These are phyloP conservation scores for Syngnathus typhle DNA, from an alignment of 2,113 vertebrate genomes.

Conservation along the genomic window DNA sequence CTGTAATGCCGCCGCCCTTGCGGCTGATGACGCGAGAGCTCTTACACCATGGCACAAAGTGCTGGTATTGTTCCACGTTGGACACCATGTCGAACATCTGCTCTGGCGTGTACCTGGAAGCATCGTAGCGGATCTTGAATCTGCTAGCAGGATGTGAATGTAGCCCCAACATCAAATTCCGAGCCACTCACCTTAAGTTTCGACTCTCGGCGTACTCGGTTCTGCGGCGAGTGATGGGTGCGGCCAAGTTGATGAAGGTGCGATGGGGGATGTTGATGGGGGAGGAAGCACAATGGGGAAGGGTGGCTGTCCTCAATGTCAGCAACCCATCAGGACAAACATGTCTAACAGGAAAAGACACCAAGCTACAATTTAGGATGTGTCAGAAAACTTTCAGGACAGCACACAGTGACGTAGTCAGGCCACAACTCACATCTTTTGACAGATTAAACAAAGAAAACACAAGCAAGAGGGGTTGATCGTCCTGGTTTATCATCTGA, in stretches of 20 bases:
- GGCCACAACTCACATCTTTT: not conserved
- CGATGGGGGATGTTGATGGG: conserved; percentile 17
- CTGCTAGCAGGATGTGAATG: no score
- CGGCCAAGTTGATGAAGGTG: conserved; percentile 65
- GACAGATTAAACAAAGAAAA: not conserved
- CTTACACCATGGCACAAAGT: conserved; percentile 78
- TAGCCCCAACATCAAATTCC: no score
- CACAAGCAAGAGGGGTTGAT: not conserved
- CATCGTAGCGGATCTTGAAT: no score
- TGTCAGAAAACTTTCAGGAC: no score
- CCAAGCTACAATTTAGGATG: no score
- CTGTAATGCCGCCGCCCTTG: conserved; percentile 32
- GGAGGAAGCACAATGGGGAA: conserved; percentile 2
- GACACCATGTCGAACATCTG: conserved; percentile 74
- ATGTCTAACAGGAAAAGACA: conserved; percentile 31
- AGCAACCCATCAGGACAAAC: conserved; percentile 46
- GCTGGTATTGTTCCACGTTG: conserved; percentile 64
- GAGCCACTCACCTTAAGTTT: conserved; percentile 53
- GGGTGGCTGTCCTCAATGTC: conserved; percentile 16
- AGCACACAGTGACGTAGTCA: not conserved
- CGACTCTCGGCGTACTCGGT: conserved; percentile 68
- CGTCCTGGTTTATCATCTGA: not conserved
- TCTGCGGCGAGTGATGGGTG: conserved; percentile 44
- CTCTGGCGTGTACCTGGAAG: conserved; percentile 65
- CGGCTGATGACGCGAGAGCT: conserved; percentile 56